Conservation (phyloP, 1,140 invertebrate genomes). For the Ceratosolen fusciceps region DNA sequence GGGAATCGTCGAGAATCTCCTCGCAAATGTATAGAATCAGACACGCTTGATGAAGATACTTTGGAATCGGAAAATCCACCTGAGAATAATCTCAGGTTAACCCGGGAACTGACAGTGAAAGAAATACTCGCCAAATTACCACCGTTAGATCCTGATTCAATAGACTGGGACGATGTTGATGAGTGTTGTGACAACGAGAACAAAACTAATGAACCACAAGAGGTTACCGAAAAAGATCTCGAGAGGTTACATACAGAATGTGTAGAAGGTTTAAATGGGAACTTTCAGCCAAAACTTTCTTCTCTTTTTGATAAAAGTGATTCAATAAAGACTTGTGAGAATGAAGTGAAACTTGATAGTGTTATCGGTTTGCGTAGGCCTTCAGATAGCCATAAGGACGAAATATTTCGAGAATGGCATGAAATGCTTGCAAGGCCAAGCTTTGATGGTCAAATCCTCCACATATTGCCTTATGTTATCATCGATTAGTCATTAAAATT, state of each 20-base stretch:
- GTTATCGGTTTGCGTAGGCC: conserved; percentile 53
- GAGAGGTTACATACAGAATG: conserved; percentile 64
- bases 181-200: conserved; percentile 58
- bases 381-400: conserved; percentile 57
- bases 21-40: conserved; percentile 47
- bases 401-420: conserved; percentile 86
- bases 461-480: conserved; percentile 93
- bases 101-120: conserved; percentile 68
- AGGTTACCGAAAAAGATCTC: conserved; percentile 60
- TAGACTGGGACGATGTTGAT: conserved; percentile 71
- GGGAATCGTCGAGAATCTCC: conserved; percentile 26
- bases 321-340: conserved; percentile 50
- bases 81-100: conserved; percentile 47
- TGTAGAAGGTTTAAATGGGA: conserved; percentile 68
- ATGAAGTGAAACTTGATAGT: conserved; percentile 48
- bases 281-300: conserved; percentile 63
- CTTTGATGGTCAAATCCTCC: conserved; percentile 81
- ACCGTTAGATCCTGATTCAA: conserved; percentile 74
- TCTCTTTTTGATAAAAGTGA: conserved; percentile 50
- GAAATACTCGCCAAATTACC: conserved; percentile 76
- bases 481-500: conserved; percentile 78
- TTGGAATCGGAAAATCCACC: conserved; percentile 33
- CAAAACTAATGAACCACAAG: conserved; percentile 47
- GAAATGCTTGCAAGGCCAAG: conserved; percentile 80
- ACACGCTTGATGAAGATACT: conserved; percentile 43